Evolutionary conservation across 2,797 vertebrate genomes (phyloP), one percentile per base, ranked within the genome.

Genomic region (Catamblyrhynchus diadema): DNA sequence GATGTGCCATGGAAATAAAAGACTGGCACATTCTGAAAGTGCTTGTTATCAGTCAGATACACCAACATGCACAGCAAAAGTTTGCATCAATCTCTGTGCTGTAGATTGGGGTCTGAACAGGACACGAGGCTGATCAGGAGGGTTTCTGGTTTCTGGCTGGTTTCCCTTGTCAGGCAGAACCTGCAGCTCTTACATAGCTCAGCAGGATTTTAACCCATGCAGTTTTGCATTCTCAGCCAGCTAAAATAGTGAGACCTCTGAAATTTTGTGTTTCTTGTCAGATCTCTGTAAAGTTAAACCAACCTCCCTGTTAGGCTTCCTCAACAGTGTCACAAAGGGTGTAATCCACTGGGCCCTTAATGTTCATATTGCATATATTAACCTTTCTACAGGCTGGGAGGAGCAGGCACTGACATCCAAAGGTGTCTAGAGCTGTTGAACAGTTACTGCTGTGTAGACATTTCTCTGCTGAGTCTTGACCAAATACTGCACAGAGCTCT

Each of bases 51-150:
- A 42, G 27, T 50, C 67, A 86, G 47, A 86, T 32, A 35, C 0
- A 30, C 27, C 47, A 61, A 28, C 9, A 6, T 3, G 19, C 14
- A 53, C 8, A 37, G 28, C 32, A 45, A 79, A 18, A 25, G 23
- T 48, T 64, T 53, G 18, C 51, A 61, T 48, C 69, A 44, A 2
- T 42, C 30, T 21, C 18, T 1, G 4, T 3, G 21, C 47, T 61
- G 27, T 3, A n/a, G 57, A 14, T 0, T 10, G 45, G 53, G 8
- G 18, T 56, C 18, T 41, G n/a, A 70, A 12, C 2, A 53, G n/a
- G 41, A 15, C 14, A 57, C 14, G 30, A 53, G 50, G n/a, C 30
- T 71, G 16, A 7, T 27, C 23, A 13, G 19, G 33, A 7, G 33
- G 53, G 14, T 12, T 80, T 45, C 64, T 61, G 42, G 21, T 13